phyloP scores from a whole-genome alignment of 1,140 invertebrate genomes.

The Pseudomyrmex flavicornis region DNA sequence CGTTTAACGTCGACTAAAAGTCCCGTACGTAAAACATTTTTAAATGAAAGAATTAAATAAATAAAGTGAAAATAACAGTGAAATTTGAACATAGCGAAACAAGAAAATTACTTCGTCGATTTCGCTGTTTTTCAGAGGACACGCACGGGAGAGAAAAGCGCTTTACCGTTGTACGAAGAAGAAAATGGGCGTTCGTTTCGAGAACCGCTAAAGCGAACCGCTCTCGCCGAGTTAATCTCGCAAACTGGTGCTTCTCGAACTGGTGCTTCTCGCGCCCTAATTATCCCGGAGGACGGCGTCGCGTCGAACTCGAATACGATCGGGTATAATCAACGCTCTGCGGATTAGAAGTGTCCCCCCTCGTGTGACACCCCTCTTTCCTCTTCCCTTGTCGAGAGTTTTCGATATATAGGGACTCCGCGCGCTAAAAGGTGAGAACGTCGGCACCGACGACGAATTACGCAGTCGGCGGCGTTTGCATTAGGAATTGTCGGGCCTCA shows the following conservation, averaged over 20 bases:
- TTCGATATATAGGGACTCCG: constrained; percentile 19
- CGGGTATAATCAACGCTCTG: constrained; percentile 44
- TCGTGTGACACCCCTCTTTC: background rate
- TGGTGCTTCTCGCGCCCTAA: constrained; percentile 53
- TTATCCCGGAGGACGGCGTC: constrained; percentile 40
- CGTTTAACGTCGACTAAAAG: constrained; percentile 7
- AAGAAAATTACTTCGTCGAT: constrained; percentile 8
- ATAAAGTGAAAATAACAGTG: too few relatives aligned
- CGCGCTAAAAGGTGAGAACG: constrained; percentile 50
- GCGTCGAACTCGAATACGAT: constrained; percentile 49
- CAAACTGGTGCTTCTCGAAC: constrained; percentile 30
- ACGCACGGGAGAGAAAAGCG: background rate
- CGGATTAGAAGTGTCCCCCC: constrained; percentile 45
- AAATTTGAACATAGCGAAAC: constrained; percentile 3
- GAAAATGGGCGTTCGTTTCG: constrained; percentile 35
- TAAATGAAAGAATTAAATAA: background rate
- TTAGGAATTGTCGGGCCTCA: constrained; percentile 60
- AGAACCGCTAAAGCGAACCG: constrained; percentile 12
- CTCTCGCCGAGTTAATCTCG: constrained; percentile 50
- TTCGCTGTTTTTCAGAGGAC: background rate
- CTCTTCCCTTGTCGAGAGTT: background rate
- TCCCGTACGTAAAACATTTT: background rate
- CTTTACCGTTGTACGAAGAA: background rate
- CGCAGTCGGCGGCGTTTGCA: constrained; percentile 38
- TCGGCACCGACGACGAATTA: constrained; percentile 31